Base-by-base conservation (phyloP, 2,888 invertebrate genomes). In the Rhamphomyia laevipes region DNA sequence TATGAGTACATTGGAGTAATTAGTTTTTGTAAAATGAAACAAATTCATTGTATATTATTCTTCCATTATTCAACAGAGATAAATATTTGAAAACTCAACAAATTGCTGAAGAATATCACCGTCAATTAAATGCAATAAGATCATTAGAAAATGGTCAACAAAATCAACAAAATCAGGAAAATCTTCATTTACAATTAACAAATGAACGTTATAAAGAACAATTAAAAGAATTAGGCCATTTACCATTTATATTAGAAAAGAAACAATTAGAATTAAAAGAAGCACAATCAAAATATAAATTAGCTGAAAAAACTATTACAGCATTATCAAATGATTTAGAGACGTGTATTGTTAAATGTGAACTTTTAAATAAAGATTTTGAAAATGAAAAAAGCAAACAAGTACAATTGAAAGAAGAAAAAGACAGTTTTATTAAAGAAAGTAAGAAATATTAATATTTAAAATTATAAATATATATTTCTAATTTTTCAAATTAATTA, bases 291-390 rank as follows among this genome's bases (percentile, higher is more conserved):
- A 55, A 55, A 51, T 37, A 53, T 12, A 53, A 49, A 46, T 44
- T 55, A 40, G 43, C 53, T 15, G 53, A 55, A 41, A 49, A 49
- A 35, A 55, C 55, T 12, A 51, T 52, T 13, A 38, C 15, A 15
- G 51, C 51, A 11, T 17, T 55, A 23, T 55, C 55, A 37, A 31
- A 38, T 13, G 53, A 55, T 50, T 42, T 55, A 15, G 53, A 55
- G 48, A 15, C 48, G 10, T 55, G 55, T 40, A 53, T 55, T n/a
- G 46, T 55, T 17, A 55, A 55, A 45, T 55, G 50, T 38, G 55
- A 55, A 51, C n/a, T 52, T n/a, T 38, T 51, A 12, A 49, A 53
- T 10, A 53, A 53, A 35, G 45, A 46, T 16, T 43, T 53, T 18
- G 51, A 55, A 15, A 30, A 48, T 11, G 52, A 49, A 31, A 35